A percentile compares a stretch with the other conserved stretches of the same genome.
Evolutionary conservation across 2,113 vertebrate genomes (phyloP).

Genomic region (Pangasianodon hypophthalmus): DNA sequence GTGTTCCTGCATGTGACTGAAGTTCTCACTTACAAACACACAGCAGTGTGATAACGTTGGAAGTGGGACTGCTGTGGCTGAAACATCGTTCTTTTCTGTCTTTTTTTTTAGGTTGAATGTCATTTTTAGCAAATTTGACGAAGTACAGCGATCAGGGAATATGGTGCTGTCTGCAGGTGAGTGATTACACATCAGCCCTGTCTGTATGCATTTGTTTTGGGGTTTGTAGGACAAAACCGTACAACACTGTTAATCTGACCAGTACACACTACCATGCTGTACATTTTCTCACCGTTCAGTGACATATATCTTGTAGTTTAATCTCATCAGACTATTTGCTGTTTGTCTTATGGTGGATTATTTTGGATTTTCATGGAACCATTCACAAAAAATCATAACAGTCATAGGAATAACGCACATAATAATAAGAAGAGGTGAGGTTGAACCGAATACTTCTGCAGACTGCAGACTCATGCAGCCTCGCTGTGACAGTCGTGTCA

Average conservation of each 20-base stretch:
- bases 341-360: neutral
- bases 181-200: slow-evolving; percentile 55
- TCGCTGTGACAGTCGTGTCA: neutral
- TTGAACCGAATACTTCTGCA: neutral
- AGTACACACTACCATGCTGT: no score
- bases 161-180: slow-evolving; percentile 92
- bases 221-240: neutral
- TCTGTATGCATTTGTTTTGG: neutral
- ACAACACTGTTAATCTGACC: neutral
- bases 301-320: no score
- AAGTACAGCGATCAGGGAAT: slow-evolving; percentile 92
- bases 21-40: slow-evolving; percentile 17
- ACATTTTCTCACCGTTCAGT: no score
- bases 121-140: slow-evolving; percentile 95
- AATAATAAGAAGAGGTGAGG: neutral
- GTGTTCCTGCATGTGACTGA: slow-evolving; percentile 21
- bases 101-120: slow-evolving; percentile 85
- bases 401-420: neutral
- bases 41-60: neutral
- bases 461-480: neutral
- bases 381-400: neutral
- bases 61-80: no score
- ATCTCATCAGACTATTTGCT: neutral
- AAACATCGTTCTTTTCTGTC: neutral
- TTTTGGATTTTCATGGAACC: neutral